Base-by-base conservation (phyloP, 2,888 invertebrate species). In the Amiota mariae region DNA sequence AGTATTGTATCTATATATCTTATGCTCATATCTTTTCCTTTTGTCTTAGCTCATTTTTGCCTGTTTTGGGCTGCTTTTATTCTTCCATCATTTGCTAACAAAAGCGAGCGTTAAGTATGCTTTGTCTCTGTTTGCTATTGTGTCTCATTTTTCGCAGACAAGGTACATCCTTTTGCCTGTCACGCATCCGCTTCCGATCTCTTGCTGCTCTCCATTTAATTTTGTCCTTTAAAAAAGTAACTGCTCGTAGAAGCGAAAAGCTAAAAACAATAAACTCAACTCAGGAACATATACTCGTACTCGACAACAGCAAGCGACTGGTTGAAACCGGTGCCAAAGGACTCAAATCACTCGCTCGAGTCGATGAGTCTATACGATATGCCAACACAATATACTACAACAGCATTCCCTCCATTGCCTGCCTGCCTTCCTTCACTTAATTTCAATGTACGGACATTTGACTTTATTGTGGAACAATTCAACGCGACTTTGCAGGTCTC, bases 251-350 rank as follows among this genome's bases (percentile, higher is more conserved):
- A 70, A 66, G 72, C 24, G 12, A 13, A 49, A 67, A 49, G 68
- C 70, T 73, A 47, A 72, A 68, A 71, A 78, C 70, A 74, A 72
- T 75, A 74, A 74, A 68, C 82, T 78, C 80, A 82, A 74, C 61
- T 36, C 36, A 61, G 71, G 48, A 79, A 79, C 79, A 76, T 78
- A 77, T 72, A 73, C 46, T 48, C 66, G 18, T 20, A 63, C 51
- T 47, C 24, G 15, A 6, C 36, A 36, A 36, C 36, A 36, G 36
- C 36, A 36, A 36, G 36, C 36, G 8, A 36, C 8, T 6, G 36
- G 36, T 6, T 36, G 36, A 36, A 36, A 36, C 36, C 36, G 36
- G 36, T 2, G 6, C 36, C 36, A 36, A 6, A 36, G 36, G 36
- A 2, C 36, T 36, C 36, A 36, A 36, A 36, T 36, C 36, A 36